These are phyloP conservation scores for Tenthredo mesomela DNA, from an alignment of 2,888 invertebrate genomes.

Conservation along the genomic window DNA sequence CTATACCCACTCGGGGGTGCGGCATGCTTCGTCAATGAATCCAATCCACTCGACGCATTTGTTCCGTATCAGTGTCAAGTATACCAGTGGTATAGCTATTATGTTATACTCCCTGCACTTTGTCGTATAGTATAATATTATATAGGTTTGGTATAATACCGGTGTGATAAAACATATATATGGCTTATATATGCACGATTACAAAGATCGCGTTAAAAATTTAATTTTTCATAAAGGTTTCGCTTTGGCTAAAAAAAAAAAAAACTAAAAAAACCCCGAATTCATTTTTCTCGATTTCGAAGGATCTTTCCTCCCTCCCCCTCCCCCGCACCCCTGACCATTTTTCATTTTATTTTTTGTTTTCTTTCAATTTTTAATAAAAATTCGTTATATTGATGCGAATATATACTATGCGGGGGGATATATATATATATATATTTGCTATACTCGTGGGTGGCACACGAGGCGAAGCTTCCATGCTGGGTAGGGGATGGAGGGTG, in stretches of 20 bases:
- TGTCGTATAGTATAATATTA: not conserved
- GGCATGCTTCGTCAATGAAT: constrained; percentile 30
- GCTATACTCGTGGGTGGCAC: constrained; percentile 2
- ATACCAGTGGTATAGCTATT: not conserved
- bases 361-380: not conserved
- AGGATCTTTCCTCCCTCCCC: too few relatives aligned
- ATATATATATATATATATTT: too few relatives aligned
- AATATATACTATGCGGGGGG: constrained; percentile 29
- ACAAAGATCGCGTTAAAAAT: not conserved
- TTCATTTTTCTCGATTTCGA: not conserved
- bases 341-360: not conserved
- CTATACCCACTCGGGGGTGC: not conserved
- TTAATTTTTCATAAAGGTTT: too few relatives aligned
- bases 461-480: not conserved
- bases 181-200: not conserved
- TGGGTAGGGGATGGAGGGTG: not conserved
- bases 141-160: not conserved
- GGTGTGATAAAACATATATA: not conserved
- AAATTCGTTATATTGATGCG: constrained; percentile 4
- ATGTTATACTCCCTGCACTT: not conserved
- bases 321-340: not conserved
- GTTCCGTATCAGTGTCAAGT: constrained; percentile 31
- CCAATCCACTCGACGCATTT: constrained; percentile 40
- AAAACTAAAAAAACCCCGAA: not conserved
- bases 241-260: not conserved